Base-by-base conservation (phyloP, 2,113 vertebrate genomes). In the Coryphaenoides rupestris region DNA sequence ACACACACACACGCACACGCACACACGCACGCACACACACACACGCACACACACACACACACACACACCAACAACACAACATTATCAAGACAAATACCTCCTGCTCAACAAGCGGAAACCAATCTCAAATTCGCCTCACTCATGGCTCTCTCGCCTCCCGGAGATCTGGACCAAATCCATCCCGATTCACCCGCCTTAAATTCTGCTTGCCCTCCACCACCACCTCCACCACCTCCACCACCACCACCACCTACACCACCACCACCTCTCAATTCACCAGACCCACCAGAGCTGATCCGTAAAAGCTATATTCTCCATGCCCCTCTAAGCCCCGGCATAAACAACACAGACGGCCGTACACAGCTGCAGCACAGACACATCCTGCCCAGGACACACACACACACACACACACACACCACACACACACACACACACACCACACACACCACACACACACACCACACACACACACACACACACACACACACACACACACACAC, bases 381-480 rank as follows among this genome's bases (percentile, higher is more conserved):
- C 40, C 13, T 45, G 40, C 13, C 40, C 13, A 45, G 40, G 13
- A 45, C 28, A 24, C 33, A 62, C 28, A 67, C 76, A 78, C 52
- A n/a, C n/a, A n/a, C n/a, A n/a, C n/a, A n/a, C n/a, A n/a, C n/a
- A n/a, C n/a, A n/a, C n/a, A n/a, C n/a, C n/a, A n/a, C n/a, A n/a
- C n/a, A n/a, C n/a, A n/a, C n/a, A n/a, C n/a, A n/a, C n/a, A n/a
- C n/a, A n/a, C n/a, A n/a, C n/a, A n/a, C n/a, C n/a, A n/a, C n/a
- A n/a, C n/a, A n/a, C n/a, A n/a, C n/a, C n/a, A n/a, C n/a, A n/a
- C n/a, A n/a, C n/a, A n/a, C n/a, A n/a, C n/a, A n/a, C n/a, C n/a
- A n/a, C n/a, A n/a, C n/a, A 21, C 56, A 54, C 55, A 55, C 28
- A 71, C 62, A 68, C 63, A 47, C 46, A 66, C 55, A 58, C 56